These are phyloP conservation scores for Albula goreensis DNA, from an alignment of 2,113 vertebrate genomes.

Conservation along the genomic window DNA sequence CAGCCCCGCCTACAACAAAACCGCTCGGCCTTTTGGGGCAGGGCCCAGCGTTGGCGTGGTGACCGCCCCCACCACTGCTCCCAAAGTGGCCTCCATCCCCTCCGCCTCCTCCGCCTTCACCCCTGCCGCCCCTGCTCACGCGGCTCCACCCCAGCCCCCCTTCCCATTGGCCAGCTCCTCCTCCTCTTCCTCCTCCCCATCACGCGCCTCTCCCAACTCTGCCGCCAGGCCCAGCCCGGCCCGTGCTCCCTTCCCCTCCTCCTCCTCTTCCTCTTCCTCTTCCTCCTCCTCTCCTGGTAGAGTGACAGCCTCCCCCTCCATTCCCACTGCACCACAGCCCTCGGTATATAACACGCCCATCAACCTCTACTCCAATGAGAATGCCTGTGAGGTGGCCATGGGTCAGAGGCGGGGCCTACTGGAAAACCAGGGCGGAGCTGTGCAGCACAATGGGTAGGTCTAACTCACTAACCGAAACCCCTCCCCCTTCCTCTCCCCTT, in stretches of 20 bases:
- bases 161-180: constrained; percentile 49
- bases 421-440: constrained; percentile 83
- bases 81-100: constrained; percentile 81
- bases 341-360: constrained; percentile 74
- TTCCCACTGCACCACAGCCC: constrained; percentile 81
- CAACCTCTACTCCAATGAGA: constrained; percentile 74
- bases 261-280: constrained; percentile 63
- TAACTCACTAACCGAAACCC: constrained; percentile 31
- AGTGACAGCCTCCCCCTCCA: constrained; percentile 59
- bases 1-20: constrained; percentile 78
- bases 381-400: constrained; percentile 84
- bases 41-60: constrained; percentile 28
- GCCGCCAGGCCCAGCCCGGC: constrained; percentile 61
- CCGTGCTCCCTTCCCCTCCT: constrained; percentile 44
- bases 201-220: constrained; percentile 50
- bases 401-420: constrained; percentile 83
- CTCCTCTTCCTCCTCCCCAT: constrained; percentile 42
- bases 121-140: constrained; percentile 59
- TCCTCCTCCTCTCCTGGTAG: constrained; percentile 60
- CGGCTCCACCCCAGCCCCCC: constrained; percentile 55
- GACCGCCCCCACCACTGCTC: constrained; percentile 57
- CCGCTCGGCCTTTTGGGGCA: constrained; percentile 76
- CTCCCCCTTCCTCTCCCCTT: constrained; percentile 13
- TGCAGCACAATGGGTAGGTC: constrained; percentile 94
- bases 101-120: constrained; percentile 87